Base-by-base conservation (phyloP, 2,113 vertebrate species). In the Cephalopholis sonnerati region DNA sequence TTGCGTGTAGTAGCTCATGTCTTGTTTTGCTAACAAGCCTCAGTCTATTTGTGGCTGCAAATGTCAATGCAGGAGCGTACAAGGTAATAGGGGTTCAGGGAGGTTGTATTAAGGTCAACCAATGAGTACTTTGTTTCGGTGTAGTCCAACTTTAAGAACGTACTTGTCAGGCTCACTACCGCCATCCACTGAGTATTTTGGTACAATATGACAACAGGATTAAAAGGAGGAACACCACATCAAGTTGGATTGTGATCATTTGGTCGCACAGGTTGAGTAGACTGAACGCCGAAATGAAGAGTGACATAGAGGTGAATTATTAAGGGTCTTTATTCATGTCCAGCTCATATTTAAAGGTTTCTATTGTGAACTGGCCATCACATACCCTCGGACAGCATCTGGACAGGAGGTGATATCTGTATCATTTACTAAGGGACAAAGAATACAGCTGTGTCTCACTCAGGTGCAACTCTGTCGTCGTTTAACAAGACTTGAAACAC, bases 141-240 rank as follows among this genome's bases (percentile, higher is more conserved):
- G 4, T 16, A 18, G 55, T 29, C n/a, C 7, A 78, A 58, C 70
- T 59, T 44, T 8, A 1, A 51, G n/a, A 75, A 17, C 48, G 5
- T 17, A 5, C 0, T 36, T n/a, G n/a, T n/a, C 10, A 17, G 4
- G 57, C 83, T 71, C 81, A 17, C 20, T 84, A 81, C 5, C 61
- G 65, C 81, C 64, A 48, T 24, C 83, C 16, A 57, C 1, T 51
- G 83, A 29, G 9, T 25, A 32, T 71, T 80, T 61, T 59, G 32
- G 44, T 25, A 22, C 0, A 59, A 2, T 46, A 7, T 22, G 5
- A 68, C 44, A n/a, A 44, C 18, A 68, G 25, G 59, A 74, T 46
- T 68, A 5, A 24, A 18, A 48, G 17, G 41, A 51, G 24, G 27
- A 51, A 54, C 44, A 24, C 2, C 9, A 50, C 22, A 20, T 44